A percentile compares a stretch with the other conserved stretches of the same genome.
phyloP scores from a whole-genome alignment of 92 coral and sea anemone species.

The Porites divaricata region DNA sequence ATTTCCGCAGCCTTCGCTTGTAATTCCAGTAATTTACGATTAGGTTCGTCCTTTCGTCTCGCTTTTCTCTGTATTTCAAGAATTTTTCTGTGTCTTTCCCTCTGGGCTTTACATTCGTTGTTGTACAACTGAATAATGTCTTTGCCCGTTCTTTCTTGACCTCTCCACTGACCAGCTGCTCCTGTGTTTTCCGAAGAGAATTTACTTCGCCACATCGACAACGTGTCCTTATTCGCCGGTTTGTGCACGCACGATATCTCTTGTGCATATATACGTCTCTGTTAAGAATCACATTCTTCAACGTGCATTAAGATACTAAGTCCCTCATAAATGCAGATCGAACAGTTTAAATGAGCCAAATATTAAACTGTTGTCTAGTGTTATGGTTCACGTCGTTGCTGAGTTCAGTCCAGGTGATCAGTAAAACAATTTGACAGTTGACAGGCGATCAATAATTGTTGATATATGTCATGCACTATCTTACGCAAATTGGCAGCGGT shows the following conservation, averaged over 20 bases:
- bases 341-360: too few relatives aligned
- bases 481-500: too few relatives aligned
- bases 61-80: slow-evolving; percentile 77
- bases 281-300: too few relatives aligned
- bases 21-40: slow-evolving; percentile 1
- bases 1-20: slow-evolving; percentile 12
- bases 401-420: too few relatives aligned
- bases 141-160: not conserved
- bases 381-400: too few relatives aligned
- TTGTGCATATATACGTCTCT: too few relatives aligned
- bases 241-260: not conserved
- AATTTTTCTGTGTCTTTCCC: slow-evolving; percentile 58
- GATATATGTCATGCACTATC: too few relatives aligned
- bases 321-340: too few relatives aligned
- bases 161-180: not conserved
- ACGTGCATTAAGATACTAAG: too few relatives aligned
- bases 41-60: slow-evolving; percentile 40
- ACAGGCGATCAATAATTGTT: too few relatives aligned
- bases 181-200: not conserved
- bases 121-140: slow-evolving; percentile 74
- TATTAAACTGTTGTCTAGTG: too few relatives aligned
- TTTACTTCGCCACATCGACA: slow-evolving; percentile 31
- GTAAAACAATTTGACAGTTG: too few relatives aligned
- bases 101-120: slow-evolving; percentile 49
- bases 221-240: not conserved